Percentiles rank a stretch among this genome's conserved stretches.
Evolutionary conservation across 2,797 vertebrate genomes (phyloP).

Genomic region (Emys orbicularis): DNA sequence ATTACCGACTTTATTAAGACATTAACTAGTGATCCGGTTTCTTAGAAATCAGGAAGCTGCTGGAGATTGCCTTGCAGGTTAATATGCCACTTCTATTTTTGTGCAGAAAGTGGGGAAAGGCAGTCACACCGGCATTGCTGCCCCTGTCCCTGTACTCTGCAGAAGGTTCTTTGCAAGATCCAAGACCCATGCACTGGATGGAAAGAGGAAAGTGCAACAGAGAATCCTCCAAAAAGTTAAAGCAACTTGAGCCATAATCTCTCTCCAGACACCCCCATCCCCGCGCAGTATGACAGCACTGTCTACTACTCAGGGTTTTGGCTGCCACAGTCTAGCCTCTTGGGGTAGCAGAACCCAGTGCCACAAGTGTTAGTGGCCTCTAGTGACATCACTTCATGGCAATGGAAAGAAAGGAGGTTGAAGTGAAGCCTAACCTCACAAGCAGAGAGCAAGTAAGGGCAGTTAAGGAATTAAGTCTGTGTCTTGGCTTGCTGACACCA

Average conservation of each 20-base stretch:
- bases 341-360: not conserved
- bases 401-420: not conserved
- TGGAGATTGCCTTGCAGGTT: not conserved
- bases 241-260: not conserved
- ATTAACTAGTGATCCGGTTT: rapidly evolving
- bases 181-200: not conserved
- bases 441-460: not conserved
- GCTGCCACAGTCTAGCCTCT: not conserved
- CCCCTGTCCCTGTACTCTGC: not conserved
- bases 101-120: not conserved
- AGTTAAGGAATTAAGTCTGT: not conserved
- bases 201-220: not conserved
- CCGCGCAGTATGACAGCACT: rapidly evolving
- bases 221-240: not conserved
- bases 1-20: not conserved
- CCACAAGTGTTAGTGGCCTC: not conserved
- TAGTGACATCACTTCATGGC: not conserved
- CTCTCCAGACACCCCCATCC: not conserved
- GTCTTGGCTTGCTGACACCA: not conserved
- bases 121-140: not conserved
- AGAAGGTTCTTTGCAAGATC: not conserved
- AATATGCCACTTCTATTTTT: not conserved
- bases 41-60: not conserved
- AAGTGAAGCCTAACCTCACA: not conserved
- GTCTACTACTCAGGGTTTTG: not conserved